Conservation (phyloP, 2,113 vertebrate species). For the Tupaia chinensis region DNA sequence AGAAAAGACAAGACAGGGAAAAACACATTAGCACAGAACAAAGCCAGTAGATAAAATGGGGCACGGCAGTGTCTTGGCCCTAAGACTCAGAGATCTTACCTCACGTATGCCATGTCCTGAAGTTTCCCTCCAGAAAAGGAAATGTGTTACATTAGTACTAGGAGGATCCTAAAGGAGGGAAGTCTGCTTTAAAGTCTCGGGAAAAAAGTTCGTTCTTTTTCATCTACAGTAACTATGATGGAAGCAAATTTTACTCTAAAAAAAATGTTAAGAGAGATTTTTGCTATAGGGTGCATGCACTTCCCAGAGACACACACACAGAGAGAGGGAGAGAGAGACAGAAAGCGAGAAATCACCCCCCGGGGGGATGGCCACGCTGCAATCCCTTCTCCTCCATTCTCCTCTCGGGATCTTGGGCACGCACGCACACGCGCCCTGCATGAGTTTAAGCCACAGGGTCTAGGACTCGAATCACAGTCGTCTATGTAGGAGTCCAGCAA, state of each 20-base stretch:
- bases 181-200: constrained; percentile 6
- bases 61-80: not conserved
- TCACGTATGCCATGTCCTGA: not conserved
- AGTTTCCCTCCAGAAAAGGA: not conserved
- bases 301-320: too few species aligned
- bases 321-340: too few species aligned
- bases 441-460: too few species aligned
- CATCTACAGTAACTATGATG: not conserved
- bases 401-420: too few species aligned
- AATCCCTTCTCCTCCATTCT: too few species aligned
- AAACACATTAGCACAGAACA: constrained; percentile 52
- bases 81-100: constrained; percentile 10
- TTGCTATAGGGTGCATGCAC: too few species aligned
- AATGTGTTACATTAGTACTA: not conserved
- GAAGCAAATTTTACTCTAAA: not conserved
- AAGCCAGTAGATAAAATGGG: not conserved
- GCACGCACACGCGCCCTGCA: too few species aligned
- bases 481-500: too few species aligned
- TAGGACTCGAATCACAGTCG: too few species aligned
- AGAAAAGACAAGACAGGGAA: constrained; percentile 58
- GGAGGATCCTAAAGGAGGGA: not conserved
- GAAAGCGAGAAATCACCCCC: too few species aligned
- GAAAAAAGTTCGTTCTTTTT: constrained; percentile 35
- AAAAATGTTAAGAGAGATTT: too few species aligned
- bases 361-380: too few species aligned